phyloP scores from a whole-genome alignment of 2,888 invertebrate genomes.

The Willowsia nigromaculata region DNA sequence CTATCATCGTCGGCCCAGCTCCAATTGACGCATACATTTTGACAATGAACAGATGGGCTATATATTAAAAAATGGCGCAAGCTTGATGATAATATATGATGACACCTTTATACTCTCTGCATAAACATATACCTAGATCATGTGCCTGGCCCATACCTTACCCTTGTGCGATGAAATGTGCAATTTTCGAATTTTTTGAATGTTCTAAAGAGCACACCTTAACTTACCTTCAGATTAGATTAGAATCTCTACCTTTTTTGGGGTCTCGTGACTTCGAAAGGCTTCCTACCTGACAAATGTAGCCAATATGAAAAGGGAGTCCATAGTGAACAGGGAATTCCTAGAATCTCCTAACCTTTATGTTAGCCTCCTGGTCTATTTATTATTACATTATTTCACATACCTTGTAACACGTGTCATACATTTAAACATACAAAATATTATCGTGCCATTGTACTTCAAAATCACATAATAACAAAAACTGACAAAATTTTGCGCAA shows the following conservation, averaged over 20 bases:
- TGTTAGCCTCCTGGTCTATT: too few relatives aligned
- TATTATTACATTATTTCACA: too few relatives aligned
- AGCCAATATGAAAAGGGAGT: too few relatives aligned
- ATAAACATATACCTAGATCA: too few relatives aligned
- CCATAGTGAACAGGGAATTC: too few relatives aligned
- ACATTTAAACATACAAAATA: too few relatives aligned
- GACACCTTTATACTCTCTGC: too few relatives aligned
- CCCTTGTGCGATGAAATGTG: neutral
- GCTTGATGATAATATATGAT: neutral
- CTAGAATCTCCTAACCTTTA: too few relatives aligned
- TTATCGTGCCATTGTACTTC: too few relatives aligned
- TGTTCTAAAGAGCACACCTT: neutral
- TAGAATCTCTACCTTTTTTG: too few relatives aligned
- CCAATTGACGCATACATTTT: neutral
- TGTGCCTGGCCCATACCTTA: neutral
- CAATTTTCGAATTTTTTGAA: neutral
- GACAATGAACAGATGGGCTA: neutral
- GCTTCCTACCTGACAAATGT: neutral
- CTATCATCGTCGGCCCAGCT: neutral
- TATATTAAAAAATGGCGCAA: slow-evolving; percentile 10
- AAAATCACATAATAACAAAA: too few relatives aligned
- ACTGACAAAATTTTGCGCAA: too few relatives aligned
- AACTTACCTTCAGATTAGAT: neutral
- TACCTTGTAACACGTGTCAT: neutral
- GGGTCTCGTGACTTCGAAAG: neutral